Base-by-base conservation (phyloP, 2,888 invertebrate genomes). In the Neoitamus cyanurus region DNA sequence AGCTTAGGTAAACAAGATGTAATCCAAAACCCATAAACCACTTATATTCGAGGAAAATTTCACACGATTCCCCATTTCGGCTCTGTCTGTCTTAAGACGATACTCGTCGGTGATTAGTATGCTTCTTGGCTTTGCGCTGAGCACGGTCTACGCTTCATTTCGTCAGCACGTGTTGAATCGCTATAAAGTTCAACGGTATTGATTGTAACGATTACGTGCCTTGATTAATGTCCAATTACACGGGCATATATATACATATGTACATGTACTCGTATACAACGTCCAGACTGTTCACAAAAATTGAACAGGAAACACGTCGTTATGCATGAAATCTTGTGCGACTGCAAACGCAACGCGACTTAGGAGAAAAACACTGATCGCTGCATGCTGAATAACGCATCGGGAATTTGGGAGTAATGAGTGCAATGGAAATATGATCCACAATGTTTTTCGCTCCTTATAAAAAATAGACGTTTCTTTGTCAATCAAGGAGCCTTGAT, bases 151-250 rank as follows among this genome's bases (percentile, higher is more conserved):
- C 42, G 75, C 75, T 46, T 46, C 75, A 75, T 25, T 75, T 75
- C 20, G 28, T 42, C 28, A 42, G 48, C 78, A 78, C 78, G 78
- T 78, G 78, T 78, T 15, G 20, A 58, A 31, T 48, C 48, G 28
- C 48, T 31, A 48, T 31, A 78, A 78, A 78, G 78, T 78, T 78
- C 78, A 78, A 78, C 31, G 78, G 48, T 78, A 78, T 78, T 31
- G 78, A 78, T 78, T 58, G 78, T 58, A 58, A 28, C 78, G 58
- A 78, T 78, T 78, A 78, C 78, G 78, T 46, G 46, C 46, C 31
- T 46, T 78, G 78, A 78, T 78, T 78, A 78, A 78, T 58, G 30
- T 31, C 78, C 58, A 78, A 78, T 78, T 58, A 58, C 58, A 58
- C 25, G 58, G 58, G 15, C 7, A 58, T 25, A 6, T 58, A 11